Evolutionary conservation across 2,888 invertebrate genomes (phyloP).

Genomic region (Minunthozetes semirufus): DNA sequence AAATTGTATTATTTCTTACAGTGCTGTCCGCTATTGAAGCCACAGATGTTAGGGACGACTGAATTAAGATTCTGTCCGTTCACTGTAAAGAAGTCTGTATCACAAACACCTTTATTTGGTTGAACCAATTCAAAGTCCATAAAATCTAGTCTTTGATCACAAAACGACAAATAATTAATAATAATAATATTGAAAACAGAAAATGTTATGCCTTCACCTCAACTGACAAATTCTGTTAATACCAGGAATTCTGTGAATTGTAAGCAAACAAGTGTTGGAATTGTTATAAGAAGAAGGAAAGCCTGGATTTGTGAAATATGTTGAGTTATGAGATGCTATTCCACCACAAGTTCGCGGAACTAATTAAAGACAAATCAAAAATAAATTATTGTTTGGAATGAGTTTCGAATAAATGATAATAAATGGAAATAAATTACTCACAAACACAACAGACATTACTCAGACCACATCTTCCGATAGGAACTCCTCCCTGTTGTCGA

Average conservation of each 20-base stretch:
- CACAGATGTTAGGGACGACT: slow-evolving; percentile 41
- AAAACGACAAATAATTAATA: not conserved
- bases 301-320: slow-evolving; percentile 70
- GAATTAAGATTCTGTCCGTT: slow-evolving; percentile 39
- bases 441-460: slow-evolving; percentile 43
- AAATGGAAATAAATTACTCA: slow-evolving; percentile 37
- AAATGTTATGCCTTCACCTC: slow-evolving; percentile 27
- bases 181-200: not conserved
- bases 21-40: slow-evolving; percentile 41
- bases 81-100: slow-evolving; percentile 39
- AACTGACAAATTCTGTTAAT: slow-evolving; percentile 40
- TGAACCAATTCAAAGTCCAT: slow-evolving; percentile 40
- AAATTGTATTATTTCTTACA: slow-evolving; percentile 34
- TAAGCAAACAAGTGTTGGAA: slow-evolving; percentile 38
- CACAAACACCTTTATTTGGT: slow-evolving; percentile 40
- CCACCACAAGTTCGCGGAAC: slow-evolving; percentile 58
- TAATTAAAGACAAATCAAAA: slow-evolving; percentile 12
- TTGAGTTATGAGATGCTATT: slow-evolving; percentile 68
- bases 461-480: slow-evolving; percentile 41
- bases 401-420: not conserved
- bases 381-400: not conserved
- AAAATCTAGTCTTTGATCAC: slow-evolving; percentile 39
- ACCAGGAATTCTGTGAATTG: slow-evolving; percentile 37
- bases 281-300: slow-evolving; percentile 40
- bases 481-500: slow-evolving; percentile 41